phyloP scores from a whole-genome alignment of 2,888 invertebrate genomes.

The Alloscopus bannaensis region DNA sequence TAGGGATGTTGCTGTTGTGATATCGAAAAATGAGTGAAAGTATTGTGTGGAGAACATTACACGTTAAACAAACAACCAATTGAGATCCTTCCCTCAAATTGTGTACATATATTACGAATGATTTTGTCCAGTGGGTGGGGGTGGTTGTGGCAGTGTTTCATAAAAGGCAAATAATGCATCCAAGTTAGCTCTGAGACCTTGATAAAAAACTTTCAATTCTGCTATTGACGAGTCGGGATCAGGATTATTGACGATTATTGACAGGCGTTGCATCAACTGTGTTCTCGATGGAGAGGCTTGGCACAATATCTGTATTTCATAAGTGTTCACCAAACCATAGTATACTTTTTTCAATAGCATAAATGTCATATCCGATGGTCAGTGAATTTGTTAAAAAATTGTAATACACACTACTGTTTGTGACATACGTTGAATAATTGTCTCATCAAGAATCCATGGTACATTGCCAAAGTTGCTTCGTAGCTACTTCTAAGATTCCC shows the following conservation, averaged over 20 bases:
- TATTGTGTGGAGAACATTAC: too few species aligned
- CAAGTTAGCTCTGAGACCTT: conserved; percentile 48
- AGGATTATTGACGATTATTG: conserved; percentile 41
- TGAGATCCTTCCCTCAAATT: too few species aligned
- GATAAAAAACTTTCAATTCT: conserved; percentile 37
- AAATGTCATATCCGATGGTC: neutral
- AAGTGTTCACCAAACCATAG: neutral
- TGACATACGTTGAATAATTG: conserved; percentile 47
- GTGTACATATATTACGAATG: too few species aligned
- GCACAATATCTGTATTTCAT: conserved; percentile 28
- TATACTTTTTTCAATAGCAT: neutral
- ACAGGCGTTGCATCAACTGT: conserved; percentile 39
- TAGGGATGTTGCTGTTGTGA: too few species aligned
- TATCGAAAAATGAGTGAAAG: too few species aligned
- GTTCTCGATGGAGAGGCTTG: conserved; percentile 39
- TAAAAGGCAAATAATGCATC: conserved; percentile 40
- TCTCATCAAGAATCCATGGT: conserved; percentile 46
- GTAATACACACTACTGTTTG: neutral
- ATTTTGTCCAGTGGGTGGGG: too few species aligned
- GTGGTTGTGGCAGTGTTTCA: too few species aligned
- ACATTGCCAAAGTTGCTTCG: conserved; percentile 37
- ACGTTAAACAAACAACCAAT: too few species aligned
- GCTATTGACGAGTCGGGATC: conserved; percentile 30
- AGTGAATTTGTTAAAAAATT: neutral
- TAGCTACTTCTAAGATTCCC: conserved; percentile 41